Evolutionary conservation across 2,888 invertebrate species (phyloP).

Genomic region (Drosophila affinis): DNA sequence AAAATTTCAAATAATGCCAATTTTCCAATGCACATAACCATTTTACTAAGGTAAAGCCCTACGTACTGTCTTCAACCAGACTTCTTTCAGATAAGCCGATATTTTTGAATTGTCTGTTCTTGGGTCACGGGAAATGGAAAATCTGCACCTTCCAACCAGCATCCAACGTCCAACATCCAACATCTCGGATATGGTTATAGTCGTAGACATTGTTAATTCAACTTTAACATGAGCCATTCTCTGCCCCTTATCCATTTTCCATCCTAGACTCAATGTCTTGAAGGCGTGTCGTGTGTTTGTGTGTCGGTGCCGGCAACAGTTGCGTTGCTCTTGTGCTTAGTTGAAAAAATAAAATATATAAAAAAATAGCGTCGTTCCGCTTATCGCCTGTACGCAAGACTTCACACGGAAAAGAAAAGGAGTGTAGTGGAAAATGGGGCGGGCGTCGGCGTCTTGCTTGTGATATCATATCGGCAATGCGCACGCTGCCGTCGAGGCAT

Average conservation of each 20-base stretch:
- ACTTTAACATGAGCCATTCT: neutral
- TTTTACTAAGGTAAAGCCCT: no score
- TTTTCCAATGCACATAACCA: no score
- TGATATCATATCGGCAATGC: conserved; percentile 9
- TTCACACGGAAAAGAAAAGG: conserved; percentile 50
- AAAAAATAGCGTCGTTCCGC: conserved; percentile 39
- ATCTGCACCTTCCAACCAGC: no score
- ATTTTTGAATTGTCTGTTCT: no score
- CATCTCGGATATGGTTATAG: neutral
- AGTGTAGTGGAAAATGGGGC: conserved; percentile 20
- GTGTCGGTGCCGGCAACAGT: conserved; percentile 16
- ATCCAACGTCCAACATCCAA: no score
- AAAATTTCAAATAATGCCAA: no score
- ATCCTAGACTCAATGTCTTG: conserved; percentile 9
- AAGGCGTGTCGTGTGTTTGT: conserved; percentile 11
- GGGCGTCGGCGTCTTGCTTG: conserved; percentile 6
- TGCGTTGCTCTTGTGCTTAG: conserved; percentile 32
- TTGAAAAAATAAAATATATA: conserved; percentile 14
- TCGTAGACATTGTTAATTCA: neutral
- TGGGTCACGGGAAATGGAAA: no score
- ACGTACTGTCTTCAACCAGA: no score
- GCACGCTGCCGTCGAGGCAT: neutral
- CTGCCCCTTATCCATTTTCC: neutral
- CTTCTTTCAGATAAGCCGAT: no score
- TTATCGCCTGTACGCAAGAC: conserved; percentile 70